Base-by-base conservation (phyloP, 2,113 vertebrate genomes). In the Bubo blakistoni region DNA sequence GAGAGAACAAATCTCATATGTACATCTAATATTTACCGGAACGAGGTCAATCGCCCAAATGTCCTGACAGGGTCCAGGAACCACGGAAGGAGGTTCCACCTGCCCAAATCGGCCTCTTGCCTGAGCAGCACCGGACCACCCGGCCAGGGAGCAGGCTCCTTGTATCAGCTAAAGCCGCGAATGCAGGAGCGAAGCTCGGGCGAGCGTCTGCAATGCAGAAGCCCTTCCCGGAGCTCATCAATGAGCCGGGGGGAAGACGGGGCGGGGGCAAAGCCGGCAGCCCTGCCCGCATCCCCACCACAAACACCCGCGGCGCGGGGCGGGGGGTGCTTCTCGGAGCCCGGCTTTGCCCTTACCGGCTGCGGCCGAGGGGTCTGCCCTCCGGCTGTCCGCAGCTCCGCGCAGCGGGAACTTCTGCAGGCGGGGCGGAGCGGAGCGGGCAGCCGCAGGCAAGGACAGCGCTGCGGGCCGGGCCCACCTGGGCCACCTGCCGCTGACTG, bases 161-260 rank as follows among this genome's bases (percentile, higher is more conserved):
- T n/a, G n/a, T 0, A 32, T 10, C 52, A 92, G 79, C 46, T 38
- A 58, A 52, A 85, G 61, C 94, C 61, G 88, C 74, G 86, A 44
- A 74, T 1, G 92, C 92, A n/a, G 62, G 58, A 82, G 74, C 63
- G 55, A 32, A 93, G 67, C 95, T 36, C 25, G 38, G 16, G 69
- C 44, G 66, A 70, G 54, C 62, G 94, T 9, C 97, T 96, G 97
- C 97, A 97, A 97, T 97, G 97, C 97, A 97, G 97, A 96, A 92
- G 32, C 94, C 47, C 76, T 95, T 81, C 67, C 81, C 67, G 88
- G 84, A 96, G 86, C 95, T 63, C 46, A 62, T 74, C 79, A 44
- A 21, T 13, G 93, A 85, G 80, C 30, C 13, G 51, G 49, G 54
- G 76, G 44, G 78, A 71, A 66, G 63, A n/a, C 59, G 66, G 84